Evolutionary conservation across 2,113 vertebrate species (phyloP).

Genomic region (Galeopterus variegatus): DNA sequence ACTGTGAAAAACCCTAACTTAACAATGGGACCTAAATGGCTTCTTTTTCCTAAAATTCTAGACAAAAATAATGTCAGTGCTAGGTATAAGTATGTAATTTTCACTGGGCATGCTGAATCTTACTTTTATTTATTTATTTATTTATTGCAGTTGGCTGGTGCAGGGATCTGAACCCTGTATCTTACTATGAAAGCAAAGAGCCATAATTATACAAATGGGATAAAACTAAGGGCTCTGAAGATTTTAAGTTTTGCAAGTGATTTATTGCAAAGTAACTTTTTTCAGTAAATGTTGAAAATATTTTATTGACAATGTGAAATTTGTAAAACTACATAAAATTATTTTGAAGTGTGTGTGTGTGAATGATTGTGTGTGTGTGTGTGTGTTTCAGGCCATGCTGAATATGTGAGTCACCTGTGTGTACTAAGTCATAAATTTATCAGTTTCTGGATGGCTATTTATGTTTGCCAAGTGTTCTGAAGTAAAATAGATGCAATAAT

Average conservation of each 20-base stretch:
- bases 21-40: neutral
- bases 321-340: neutral
- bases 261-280: slow-evolving; percentile 15
- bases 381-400: neutral
- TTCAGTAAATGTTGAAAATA: neutral
- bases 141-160: too few species aligned
- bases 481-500: neutral
- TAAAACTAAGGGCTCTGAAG: neutral
- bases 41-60: neutral
- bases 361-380: neutral
- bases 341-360: neutral
- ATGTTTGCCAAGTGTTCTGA: neutral
- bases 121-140: too few species aligned
- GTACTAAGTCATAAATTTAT: neutral
- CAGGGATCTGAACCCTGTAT: neutral
- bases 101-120: neutral
- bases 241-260: neutral
- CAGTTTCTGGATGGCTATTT: neutral
- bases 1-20: neutral
- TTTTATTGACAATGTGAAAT: neutral
- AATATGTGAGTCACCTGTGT: neutral
- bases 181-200: neutral
- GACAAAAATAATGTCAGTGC: neutral
- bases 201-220: neutral
- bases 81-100: neutral